Percentiles rank a stretch among this genome's conserved stretches.
Conservation (phyloP, 2,113 vertebrate species). For the Pangasianodon gigas region DNA sequence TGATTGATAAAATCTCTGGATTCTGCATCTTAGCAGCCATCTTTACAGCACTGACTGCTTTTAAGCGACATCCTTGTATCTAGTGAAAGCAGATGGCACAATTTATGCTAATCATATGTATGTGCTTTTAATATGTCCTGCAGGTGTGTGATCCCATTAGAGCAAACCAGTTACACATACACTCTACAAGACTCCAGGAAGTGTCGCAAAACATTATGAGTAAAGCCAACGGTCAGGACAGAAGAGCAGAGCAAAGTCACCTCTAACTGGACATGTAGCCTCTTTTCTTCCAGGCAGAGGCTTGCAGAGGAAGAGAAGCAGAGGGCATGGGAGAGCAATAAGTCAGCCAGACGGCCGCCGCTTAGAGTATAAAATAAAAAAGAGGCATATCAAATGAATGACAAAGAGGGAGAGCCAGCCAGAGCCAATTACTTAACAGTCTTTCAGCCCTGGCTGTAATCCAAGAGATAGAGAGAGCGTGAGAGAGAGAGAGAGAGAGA, state of each 20-base stretch:
- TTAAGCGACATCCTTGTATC: background rate
- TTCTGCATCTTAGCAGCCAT: background rate
- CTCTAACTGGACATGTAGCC: slow-evolving; percentile 40
- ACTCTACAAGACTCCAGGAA: background rate
- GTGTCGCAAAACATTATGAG: background rate
- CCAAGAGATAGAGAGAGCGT: background rate
- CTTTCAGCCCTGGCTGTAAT: slow-evolving; percentile 54
- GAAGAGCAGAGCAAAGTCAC: slow-evolving; percentile 17
- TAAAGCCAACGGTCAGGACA: background rate
- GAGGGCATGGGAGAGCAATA: slow-evolving; percentile 58
- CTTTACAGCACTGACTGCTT: background rate
- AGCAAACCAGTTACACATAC: background rate
- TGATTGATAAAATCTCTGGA: slow-evolving; percentile 39
- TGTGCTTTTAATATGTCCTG: background rate
- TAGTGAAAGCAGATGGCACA: background rate
- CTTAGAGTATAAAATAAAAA: slow-evolving; percentile 62
- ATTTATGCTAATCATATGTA: background rate
- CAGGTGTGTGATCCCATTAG: background rate
- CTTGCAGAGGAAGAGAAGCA: slow-evolving; percentile 46
- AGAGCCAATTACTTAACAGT: slow-evolving; percentile 67
- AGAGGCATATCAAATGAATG: slow-evolving; percentile 62
- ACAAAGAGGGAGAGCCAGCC: slow-evolving; percentile 63
- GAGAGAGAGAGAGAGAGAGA: background rate
- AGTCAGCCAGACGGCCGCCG: slow-evolving; percentile 56
- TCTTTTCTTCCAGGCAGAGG: slow-evolving; percentile 42